Evolutionary conservation across 2,888 invertebrate species (phyloP), one percentile per base, ranked within the genome.

Genomic region (Limnephilus lunatus): DNA sequence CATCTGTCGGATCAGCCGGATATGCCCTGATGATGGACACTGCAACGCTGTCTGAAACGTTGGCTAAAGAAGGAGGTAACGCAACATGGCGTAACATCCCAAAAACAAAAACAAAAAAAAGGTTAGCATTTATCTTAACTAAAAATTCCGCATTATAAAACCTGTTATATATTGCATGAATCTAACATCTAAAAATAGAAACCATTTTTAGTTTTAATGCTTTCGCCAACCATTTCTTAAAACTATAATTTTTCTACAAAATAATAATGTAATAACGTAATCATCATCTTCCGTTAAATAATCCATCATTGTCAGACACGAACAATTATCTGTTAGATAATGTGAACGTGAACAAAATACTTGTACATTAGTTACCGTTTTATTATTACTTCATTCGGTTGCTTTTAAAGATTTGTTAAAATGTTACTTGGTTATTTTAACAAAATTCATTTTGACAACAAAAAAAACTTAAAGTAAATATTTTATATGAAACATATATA

Each of bases 221-320:
- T 68, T 68, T 68, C 68, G 25, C 68, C 68, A 68, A n/a, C 25
- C 25, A 9, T 68, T n/a, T 9, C 9, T n/a, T 68, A 25, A n/a
- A 68, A 48, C 11, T 68, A 19, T 4, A 25, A 68, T 68, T 68
- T 68, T 68, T 68, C 68, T 68, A n/a, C 68, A 25, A 68, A 68
- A 68, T 68, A 68, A 2, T 68, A 68, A 68, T 68, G 25, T 68
- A 68, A 68, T 68, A 68, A 68, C 1, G 25, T 68, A 3, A 0
- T 53, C 25, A 68, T 68, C 68, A 68, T 68, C 25, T 68, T 68
- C 68, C 68, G 68, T 68, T 68, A 68, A 25, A 68, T 68, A n/a
- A 68, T 68, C 68, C 68, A 68, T 68, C 68, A 68, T n/a, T 68
- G 68, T 68, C 68, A 68, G 68, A 68, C 68, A 68, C 68, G 68